These are phyloP conservation scores for Agelaius phoeniceus DNA, from an alignment of 2,113 vertebrate genomes.

Conservation along the genomic window DNA sequence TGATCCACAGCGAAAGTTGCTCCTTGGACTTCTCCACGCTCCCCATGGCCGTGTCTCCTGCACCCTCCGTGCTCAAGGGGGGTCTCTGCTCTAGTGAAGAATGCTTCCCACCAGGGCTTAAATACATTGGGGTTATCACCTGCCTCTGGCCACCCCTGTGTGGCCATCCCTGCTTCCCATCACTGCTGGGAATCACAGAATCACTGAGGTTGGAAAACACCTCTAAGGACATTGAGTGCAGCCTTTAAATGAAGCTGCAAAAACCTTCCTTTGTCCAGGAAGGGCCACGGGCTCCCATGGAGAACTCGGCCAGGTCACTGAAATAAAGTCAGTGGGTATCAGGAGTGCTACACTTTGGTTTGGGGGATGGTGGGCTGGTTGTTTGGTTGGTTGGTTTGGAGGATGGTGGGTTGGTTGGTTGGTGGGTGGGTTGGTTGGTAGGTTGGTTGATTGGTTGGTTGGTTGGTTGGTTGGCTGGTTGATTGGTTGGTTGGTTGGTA, in stretches of 20 bases:
- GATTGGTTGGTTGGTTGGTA: too few species aligned
- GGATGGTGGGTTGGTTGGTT: too few species aligned
- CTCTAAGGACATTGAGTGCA: background rate
- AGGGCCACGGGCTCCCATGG: rapidly evolving
- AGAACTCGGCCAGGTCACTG: background rate
- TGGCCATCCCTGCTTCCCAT: background rate
- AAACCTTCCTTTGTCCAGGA: background rate
- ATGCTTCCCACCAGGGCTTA: background rate
- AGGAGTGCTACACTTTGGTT: background rate
- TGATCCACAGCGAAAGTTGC: background rate
- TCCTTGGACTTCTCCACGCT: background rate
- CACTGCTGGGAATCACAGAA: background rate
- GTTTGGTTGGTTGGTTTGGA: background rate
- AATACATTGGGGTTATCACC: rapidly evolving
- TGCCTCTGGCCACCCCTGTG: rapidly evolving
- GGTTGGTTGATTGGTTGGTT: too few species aligned
- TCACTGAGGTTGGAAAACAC: rapidly evolving
- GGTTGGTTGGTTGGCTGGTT: too few species aligned
- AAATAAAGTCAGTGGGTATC: background rate
- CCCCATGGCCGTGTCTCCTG: too few species aligned
- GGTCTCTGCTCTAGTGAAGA: background rate
- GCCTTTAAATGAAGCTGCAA: background rate
- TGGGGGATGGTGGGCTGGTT: background rate
- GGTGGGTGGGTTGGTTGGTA: too few species aligned
- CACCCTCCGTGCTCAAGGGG: rapidly evolving